Evolutionary conservation across 2,888 invertebrate species (phyloP), one percentile per base, ranked within the genome.

Genomic region (Meghimatium bilineatum): DNA sequence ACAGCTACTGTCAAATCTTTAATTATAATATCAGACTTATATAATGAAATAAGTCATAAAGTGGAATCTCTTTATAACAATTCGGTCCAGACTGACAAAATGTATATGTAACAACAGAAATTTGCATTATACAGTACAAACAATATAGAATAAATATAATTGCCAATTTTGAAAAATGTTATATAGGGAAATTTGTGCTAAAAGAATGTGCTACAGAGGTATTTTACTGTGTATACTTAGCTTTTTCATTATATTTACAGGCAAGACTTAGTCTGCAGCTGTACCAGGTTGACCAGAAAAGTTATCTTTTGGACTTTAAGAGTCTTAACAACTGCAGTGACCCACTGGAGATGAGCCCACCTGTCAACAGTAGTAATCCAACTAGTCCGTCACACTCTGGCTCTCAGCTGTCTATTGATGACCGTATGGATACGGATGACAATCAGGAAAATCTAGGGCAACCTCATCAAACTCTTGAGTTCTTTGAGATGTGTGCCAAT

Each of bases 401-500:
- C 60, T 81, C 80, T 5, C 71, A 80, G 44, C 77, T 69, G n/a
- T 84, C 86, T 80, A 75, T 88, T 88, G 91, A 90, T 75, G 92
- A 92, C 34, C 90, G 89, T 76, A 91, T 91, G 91, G 91, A 91
- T 26, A 85, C 89, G 10, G 91, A 91, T 85, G 89, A 88, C 12
- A 88, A 89, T 2, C 84, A 82, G 8, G 80, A 71, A 23, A 80
- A 52, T 5, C 83, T 83, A 6, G 81, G 80, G 66, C 74, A 80
- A 82, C 85, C 97, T 0, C 98, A 99, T 93, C 98, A 98, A 94
- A 99, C 99, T 1, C 98, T 99, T 97, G 99, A 99, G 94, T 99
- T 99, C 95, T 99, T 99, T 93, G 99, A 99, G 95, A 99, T 99
- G 98, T 99, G 99, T 94, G 98, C 99, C 34, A 97, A 98, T 3